These are phyloP conservation scores for Acridotheres tristis DNA, from an alignment of 2,797 vertebrate species.

Conservation along the genomic window DNA sequence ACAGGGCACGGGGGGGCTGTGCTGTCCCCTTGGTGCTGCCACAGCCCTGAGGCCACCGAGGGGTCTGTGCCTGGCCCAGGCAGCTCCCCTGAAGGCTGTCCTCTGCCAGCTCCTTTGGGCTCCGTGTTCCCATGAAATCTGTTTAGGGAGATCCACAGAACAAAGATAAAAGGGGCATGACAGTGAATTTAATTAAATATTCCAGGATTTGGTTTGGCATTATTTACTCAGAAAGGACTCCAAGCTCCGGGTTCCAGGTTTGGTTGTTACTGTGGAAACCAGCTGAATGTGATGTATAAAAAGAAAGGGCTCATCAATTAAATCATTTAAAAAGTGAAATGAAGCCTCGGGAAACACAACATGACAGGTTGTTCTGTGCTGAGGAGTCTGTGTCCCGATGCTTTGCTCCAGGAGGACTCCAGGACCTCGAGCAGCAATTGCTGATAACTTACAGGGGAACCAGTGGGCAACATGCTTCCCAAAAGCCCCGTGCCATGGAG, in stretches of 20 bases:
- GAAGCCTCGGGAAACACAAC: slow-evolving; percentile 25
- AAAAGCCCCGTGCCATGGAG: rapidly evolving
- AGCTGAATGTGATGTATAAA: slow-evolving; percentile 25
- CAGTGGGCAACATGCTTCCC: not conserved
- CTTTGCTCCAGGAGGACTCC: not conserved
- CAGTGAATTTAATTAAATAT: slow-evolving; percentile 31
- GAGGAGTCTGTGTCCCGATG: not conserved
- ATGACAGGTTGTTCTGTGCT: slow-evolving; percentile 1
- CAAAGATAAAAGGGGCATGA: not conserved
- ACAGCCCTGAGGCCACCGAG: rapidly evolving
- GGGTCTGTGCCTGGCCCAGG: rapidly evolving
- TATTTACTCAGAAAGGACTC: slow-evolving; percentile 60
- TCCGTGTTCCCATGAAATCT: not conserved
- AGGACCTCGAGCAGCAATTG: not conserved
- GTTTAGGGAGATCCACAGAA: not conserved
- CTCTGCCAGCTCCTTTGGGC: not conserved
- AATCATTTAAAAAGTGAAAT: slow-evolving; percentile 53
- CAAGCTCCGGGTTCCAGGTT: slow-evolving; percentile 35
- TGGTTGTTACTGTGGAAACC: slow-evolving; percentile 75
- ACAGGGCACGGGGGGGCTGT: rapidly evolving
- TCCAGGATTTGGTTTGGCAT: slow-evolving; percentile 29
- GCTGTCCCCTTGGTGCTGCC: rapidly evolving
- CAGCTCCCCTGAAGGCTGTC: not conserved
- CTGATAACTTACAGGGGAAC: not conserved
- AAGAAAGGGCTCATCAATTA: slow-evolving; percentile 67